Conservation (phyloP, 2,113 vertebrate species). For the Pterocles gutturalis region DNA sequence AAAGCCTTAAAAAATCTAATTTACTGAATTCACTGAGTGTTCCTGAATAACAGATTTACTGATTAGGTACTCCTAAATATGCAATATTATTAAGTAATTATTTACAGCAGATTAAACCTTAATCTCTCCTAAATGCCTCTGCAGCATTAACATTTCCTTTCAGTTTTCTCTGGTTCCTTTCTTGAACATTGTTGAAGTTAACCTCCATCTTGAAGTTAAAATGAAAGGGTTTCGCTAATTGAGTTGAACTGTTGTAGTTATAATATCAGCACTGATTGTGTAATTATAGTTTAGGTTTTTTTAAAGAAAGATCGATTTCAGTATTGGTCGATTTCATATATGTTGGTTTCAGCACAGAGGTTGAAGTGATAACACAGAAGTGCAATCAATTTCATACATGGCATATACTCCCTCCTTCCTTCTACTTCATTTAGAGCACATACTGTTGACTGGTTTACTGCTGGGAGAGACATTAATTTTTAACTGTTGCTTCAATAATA, state of each 20-base stretch:
- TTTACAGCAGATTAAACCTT: not conserved
- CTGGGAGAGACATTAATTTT: not conserved
- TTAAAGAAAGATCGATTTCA: not conserved
- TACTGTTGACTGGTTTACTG: not conserved
- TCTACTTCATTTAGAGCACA: not conserved
- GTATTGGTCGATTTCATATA: not conserved
- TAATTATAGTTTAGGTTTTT: not conserved
- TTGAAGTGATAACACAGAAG: not conserved
- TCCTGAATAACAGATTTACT: not conserved
- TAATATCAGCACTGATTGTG: not conserved
- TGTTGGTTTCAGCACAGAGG: not conserved
- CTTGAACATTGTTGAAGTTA: not conserved
- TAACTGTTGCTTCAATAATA: not conserved
- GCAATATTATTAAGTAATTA: not conserved
- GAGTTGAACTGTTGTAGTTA: not conserved
- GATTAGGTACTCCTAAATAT: not conserved
- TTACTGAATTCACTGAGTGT: not conserved
- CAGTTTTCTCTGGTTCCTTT: not conserved
- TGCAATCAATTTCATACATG: not conserved
- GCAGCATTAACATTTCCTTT: not conserved
- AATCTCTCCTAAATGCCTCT: not conserved
- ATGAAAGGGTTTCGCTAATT: not conserved
- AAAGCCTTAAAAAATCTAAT: not conserved
- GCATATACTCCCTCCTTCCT: not conserved
- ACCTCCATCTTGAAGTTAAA: slow-evolving; percentile 6